These are phyloP conservation scores for Bombyx mandarina DNA, from an alignment of 1,140 invertebrate species.

Conservation along the genomic window DNA sequence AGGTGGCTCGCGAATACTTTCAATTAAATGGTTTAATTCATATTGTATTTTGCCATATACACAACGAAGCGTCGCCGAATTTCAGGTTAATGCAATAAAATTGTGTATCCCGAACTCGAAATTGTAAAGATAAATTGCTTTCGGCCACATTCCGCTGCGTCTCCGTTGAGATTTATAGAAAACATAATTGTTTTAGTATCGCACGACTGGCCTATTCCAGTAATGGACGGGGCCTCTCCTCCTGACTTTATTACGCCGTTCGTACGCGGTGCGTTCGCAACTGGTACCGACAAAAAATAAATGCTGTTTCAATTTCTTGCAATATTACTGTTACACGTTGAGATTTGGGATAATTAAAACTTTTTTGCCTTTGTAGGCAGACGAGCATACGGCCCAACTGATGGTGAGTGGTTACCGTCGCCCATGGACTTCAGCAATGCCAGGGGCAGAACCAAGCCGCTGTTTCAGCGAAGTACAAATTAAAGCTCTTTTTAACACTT, in stretches of 20 bases:
- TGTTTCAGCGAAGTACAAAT: no score
- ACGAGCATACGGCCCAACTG: no score
- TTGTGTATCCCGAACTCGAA: neutral
- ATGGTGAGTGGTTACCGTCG: no score
- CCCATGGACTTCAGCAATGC: no score
- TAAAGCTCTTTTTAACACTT: no score
- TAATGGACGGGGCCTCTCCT: slow-evolving; percentile 19
- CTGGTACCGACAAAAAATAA: slow-evolving; percentile 13
- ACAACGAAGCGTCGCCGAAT: neutral
- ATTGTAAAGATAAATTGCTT: neutral
- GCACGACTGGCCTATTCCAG: slow-evolving; percentile 21
- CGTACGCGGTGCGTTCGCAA: slow-evolving; percentile 8
- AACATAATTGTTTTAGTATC: slow-evolving; percentile 50
- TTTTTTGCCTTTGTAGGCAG: no score
- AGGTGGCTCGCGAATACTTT: neutral
- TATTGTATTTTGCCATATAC: neutral
- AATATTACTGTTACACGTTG: no score
- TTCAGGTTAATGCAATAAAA: neutral
- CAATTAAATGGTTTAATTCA: neutral
- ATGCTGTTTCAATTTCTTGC: neutral
- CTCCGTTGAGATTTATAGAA: slow-evolving; percentile 29
- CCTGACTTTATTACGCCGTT: slow-evolving; percentile 7
- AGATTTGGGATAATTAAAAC: no score
- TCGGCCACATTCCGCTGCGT: neutral
- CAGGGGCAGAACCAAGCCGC: no score